Conservation (phyloP, 1,140 invertebrate genomes). For the Idris sp. region DNA sequence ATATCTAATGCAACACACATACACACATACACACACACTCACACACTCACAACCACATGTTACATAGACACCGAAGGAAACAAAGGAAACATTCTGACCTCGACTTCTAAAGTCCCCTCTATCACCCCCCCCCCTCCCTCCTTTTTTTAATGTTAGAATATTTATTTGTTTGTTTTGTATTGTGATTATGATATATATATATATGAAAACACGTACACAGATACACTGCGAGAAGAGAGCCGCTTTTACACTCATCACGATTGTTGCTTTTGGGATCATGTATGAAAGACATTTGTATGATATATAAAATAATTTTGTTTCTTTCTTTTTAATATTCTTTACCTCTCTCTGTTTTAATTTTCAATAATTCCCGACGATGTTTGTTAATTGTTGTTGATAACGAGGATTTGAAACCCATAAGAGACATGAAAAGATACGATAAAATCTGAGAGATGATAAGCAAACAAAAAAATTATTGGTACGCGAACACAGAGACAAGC, state of each 20-base stretch:
- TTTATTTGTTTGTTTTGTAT: slow-evolving; percentile 72
- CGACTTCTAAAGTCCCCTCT: slow-evolving; percentile 10
- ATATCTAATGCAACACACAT: slow-evolving; percentile 19
- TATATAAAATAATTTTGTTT: too few relatives aligned
- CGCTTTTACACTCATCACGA: slow-evolving; percentile 51
- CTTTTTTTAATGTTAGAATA: slow-evolving; percentile 68
- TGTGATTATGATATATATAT: too few relatives aligned
- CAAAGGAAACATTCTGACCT: slow-evolving; percentile 27
- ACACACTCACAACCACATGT: slow-evolving; percentile 19
- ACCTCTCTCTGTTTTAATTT: too few relatives aligned
- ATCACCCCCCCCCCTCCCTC: slow-evolving; percentile 6
- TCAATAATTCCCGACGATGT: slow-evolving; percentile 22
- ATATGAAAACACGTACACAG: slow-evolving; percentile 15
- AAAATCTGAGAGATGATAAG: slow-evolving; percentile 3
- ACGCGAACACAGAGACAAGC: slow-evolving; percentile 25
- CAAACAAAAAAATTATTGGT: background rate
- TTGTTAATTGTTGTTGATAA: slow-evolving; percentile 54
- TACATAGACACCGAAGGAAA: slow-evolving; percentile 13
- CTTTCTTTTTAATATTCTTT: too few relatives aligned
- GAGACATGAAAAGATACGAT: too few relatives aligned
- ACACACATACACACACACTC: slow-evolving; percentile 14
- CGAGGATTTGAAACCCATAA: slow-evolving; percentile 45
- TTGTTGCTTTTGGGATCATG: slow-evolving; percentile 49
- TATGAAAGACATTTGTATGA: slow-evolving; percentile 50
- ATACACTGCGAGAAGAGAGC: slow-evolving; percentile 16